Percentiles rank a stretch among this genome's conserved stretches.
Evolutionary conservation across 2,797 vertebrate genomes (phyloP).

Genomic region (Glossophaga mutica): DNA sequence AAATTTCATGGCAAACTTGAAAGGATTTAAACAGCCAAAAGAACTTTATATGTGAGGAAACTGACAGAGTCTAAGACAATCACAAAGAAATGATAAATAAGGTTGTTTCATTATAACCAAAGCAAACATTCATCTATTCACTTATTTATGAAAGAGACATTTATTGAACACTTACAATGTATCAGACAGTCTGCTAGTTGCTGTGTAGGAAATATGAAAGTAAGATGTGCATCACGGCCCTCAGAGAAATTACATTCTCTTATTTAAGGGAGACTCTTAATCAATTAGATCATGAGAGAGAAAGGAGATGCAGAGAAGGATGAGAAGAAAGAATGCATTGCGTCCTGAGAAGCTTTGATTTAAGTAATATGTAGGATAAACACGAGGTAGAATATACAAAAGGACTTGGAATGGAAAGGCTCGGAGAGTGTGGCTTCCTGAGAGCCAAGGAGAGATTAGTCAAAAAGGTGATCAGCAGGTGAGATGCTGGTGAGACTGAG

Average conservation of each 20-base stretch:
- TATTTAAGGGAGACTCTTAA: background rate
- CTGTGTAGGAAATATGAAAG: background rate
- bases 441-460: background rate
- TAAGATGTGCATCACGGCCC: background rate
- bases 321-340: background rate
- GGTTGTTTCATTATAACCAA: background rate
- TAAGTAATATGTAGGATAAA: background rate
- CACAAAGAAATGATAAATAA: background rate
- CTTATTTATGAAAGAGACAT: background rate
- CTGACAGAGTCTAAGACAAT: background rate
- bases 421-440: accelerated
- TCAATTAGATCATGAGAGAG: background rate
- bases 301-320: background rate
- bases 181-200: background rate
- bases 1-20: background rate
- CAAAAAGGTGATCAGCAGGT: background rate
- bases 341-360: background rate
- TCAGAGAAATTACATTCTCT: background rate
- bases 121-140: background rate
- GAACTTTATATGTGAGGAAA: background rate
- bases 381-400: background rate
- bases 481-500: background rate
- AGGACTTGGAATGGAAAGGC: background rate
- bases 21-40: background rate
- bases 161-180: background rate